Percentiles rank a stretch among this genome's conserved stretches.
Evolutionary conservation across 2,888 invertebrate genomes (phyloP).

Genomic region (Andrena chrysosceles): DNA sequence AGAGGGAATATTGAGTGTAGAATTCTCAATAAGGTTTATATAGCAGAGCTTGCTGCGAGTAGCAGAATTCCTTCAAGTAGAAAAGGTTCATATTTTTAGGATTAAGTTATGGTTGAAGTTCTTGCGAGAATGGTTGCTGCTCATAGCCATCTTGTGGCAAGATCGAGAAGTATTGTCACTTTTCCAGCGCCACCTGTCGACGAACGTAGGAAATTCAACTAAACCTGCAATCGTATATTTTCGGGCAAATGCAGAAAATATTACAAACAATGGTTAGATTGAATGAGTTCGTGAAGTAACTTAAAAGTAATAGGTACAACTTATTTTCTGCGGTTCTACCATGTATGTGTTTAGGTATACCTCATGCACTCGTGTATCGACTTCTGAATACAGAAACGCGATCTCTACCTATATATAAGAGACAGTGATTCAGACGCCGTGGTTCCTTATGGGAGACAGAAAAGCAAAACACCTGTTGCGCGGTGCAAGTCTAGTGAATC

Average conservation of each 20-base stretch:
- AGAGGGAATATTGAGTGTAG: too few relatives aligned
- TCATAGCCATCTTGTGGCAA: slow-evolving; percentile 10
- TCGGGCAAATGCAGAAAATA: background rate
- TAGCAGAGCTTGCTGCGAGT: background rate
- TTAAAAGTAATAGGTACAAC: background rate
- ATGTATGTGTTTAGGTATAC: too few relatives aligned
- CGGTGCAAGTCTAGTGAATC: background rate
- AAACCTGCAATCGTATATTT: background rate
- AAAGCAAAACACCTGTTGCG: slow-evolving; percentile 42
- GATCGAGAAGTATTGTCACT: background rate
- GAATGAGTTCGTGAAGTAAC: background rate
- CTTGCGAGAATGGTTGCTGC: background rate
- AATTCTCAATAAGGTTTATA: background rate
- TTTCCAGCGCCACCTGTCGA: slow-evolving; percentile 41
- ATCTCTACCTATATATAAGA: background rate
- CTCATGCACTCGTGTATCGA: too few relatives aligned
- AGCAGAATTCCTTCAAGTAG: background rate
- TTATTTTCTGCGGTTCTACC: background rate
- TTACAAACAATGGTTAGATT: background rate
- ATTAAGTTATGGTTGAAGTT: background rate
- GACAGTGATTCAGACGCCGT: too few relatives aligned
- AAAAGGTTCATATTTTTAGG: background rate
- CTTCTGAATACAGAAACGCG: background rate
- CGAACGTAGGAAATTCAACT: background rate
- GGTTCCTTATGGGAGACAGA: background rate